Conservation (phyloP, 2,888 invertebrate genomes). For the Polia nebulosa region DNA sequence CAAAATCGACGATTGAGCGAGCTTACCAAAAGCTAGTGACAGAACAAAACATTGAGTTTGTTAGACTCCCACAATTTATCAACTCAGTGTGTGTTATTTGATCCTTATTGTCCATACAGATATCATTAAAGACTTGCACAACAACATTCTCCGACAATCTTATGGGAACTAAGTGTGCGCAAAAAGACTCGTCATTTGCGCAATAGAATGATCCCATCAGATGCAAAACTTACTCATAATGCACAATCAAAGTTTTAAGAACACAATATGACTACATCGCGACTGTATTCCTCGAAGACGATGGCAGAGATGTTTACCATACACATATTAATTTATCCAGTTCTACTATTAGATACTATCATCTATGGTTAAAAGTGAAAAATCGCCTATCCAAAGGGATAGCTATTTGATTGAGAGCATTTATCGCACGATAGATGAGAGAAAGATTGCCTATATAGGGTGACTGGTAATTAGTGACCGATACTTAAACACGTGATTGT, state of each 20-base stretch:
- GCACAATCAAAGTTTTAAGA: not conserved
- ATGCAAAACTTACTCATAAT: slow-evolving; percentile 7
- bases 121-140: slow-evolving; percentile 23
- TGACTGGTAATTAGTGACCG: no score
- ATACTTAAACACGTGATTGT: no score
- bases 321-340: no score
- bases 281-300: not conserved
- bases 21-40: no score
- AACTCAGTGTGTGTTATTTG: not conserved
- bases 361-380: no score
- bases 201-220: slow-evolving; percentile 13
- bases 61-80: slow-evolving; percentile 30
- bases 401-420: no score
- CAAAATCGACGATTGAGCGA: no score
- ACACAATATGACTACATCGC: not conserved
- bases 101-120: slow-evolving; percentile 11
- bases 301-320: not conserved
- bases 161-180: slow-evolving; percentile 29
- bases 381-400: no score
- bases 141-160: slow-evolving; percentile 33
- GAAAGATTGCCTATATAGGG: no score
- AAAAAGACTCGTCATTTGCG: slow-evolving; percentile 32
- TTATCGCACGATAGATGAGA: no score
- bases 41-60: not conserved
- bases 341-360: no score